Percentiles rank a stretch among this genome's conserved stretches.
These are phyloP conservation scores for Arctocebus calabarensis DNA, from an alignment of 2,797 vertebrate genomes.

Conservation along the genomic window DNA sequence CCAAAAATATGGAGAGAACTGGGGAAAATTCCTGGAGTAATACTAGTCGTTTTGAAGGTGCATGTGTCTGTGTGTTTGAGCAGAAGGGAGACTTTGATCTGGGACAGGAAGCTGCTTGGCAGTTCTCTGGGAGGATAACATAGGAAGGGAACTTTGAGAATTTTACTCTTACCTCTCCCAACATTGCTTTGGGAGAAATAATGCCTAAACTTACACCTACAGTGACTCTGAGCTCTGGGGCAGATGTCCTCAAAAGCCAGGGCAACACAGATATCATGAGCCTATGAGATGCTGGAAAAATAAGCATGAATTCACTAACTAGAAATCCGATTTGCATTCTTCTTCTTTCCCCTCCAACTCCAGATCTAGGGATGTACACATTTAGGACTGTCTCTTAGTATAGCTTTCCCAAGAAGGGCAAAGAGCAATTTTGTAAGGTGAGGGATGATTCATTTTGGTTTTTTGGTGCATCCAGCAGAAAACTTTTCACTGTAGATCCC, in stretches of 20 bases:
- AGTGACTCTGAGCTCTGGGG: background rate
- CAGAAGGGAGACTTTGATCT: background rate
- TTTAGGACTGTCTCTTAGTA: background rate
- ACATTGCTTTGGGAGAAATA: background rate
- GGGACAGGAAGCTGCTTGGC: background rate
- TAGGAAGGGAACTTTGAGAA: background rate
- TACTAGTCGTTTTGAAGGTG: background rate
- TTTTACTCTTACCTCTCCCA: background rate
- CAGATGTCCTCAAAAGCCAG: background rate
- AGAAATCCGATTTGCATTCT: background rate
- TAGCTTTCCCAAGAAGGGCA: background rate
- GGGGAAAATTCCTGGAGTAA: background rate
- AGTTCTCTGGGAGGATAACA: background rate
- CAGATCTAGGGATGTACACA: background rate
- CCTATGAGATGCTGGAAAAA: background rate
- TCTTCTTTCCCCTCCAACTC: background rate
- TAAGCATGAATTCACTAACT: background rate
- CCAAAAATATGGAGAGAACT: background rate
- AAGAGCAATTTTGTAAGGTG: background rate
- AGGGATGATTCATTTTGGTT: background rate
- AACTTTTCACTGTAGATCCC: background rate
- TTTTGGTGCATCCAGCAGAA: background rate
- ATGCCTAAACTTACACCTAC: no score
- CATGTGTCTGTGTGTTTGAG: background rate
- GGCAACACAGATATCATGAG: background rate